Conservation (phyloP, 2,888 invertebrate species). For the Hyalella azteca region DNA sequence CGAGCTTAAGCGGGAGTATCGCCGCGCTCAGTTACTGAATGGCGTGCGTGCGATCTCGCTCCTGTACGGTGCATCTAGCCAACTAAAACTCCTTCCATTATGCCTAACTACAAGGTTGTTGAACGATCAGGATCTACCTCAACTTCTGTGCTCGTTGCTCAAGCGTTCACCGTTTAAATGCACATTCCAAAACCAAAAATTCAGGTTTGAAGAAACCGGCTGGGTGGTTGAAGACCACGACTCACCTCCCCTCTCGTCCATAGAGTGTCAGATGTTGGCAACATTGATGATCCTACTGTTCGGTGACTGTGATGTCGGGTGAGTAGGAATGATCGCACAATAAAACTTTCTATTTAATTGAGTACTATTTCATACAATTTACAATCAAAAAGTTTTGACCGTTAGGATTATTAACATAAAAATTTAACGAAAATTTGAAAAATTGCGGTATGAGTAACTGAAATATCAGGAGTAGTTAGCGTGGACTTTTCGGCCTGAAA, state of each 20-base stretch:
- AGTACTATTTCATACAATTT: too few relatives aligned
- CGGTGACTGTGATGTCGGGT: constrained; percentile 6
- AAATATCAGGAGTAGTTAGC: too few relatives aligned
- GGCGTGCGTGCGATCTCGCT: not conserved
- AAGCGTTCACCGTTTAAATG: not conserved
- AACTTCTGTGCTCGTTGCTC: constrained; percentile 44
- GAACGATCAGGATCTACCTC: constrained; percentile 46
- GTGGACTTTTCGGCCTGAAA: not conserved
- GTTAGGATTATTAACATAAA: too few relatives aligned
- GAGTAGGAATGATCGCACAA: too few relatives aligned
- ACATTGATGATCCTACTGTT: constrained; percentile 40
- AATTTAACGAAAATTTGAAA: too few relatives aligned
- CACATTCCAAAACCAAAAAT: not conserved
- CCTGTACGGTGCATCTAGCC: not conserved
- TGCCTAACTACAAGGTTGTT: constrained; percentile 43
- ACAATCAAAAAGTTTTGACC: too few relatives aligned
- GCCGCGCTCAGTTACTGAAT: not conserved
- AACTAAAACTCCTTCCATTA: constrained; percentile 35
- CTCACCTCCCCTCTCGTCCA: constrained; percentile 17
- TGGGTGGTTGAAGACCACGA: not conserved
- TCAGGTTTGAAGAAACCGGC: not conserved
- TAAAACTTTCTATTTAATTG: too few relatives aligned
- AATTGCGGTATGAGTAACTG: too few relatives aligned
- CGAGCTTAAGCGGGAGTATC: not conserved
- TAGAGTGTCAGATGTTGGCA: constrained; percentile 47